phyloP scores from a whole-genome alignment of 2,113 vertebrate genomes.

The Neolamprologus longior region DNA sequence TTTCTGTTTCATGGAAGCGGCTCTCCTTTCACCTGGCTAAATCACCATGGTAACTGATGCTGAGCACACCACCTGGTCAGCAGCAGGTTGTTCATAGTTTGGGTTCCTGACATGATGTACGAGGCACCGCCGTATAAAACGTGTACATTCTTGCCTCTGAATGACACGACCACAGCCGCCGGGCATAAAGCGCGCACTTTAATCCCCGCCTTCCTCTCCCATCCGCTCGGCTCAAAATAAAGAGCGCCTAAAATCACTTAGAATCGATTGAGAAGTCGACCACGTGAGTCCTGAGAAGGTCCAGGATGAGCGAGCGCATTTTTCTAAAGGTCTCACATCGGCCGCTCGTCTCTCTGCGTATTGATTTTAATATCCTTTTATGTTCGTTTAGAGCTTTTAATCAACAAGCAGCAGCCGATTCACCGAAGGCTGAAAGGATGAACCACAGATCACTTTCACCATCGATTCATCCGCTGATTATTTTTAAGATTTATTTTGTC shows the following conservation, averaged over 20 bases:
- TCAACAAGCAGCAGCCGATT: background rate
- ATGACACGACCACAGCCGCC: background rate
- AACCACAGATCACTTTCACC: background rate
- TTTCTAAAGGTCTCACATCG: background rate
- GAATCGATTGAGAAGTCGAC: background rate
- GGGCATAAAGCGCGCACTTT: background rate
- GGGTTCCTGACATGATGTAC: background rate
- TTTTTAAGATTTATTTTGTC: background rate
- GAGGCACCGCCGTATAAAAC: background rate
- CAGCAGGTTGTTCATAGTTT: background rate
- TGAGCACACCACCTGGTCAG: background rate
- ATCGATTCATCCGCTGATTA: background rate
- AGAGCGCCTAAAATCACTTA: background rate
- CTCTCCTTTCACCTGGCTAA: background rate
- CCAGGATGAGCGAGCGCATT: background rate
- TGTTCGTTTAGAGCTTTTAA: background rate
- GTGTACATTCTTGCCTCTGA: background rate
- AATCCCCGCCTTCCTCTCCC: background rate
- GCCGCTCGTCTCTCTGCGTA: background rate
- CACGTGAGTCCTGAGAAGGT: background rate
- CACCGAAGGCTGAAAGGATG: background rate
- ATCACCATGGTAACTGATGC: background rate
- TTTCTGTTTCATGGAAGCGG: background rate
- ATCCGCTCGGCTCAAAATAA: background rate
- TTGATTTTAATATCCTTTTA: background rate